Percentiles rank a stretch among this genome's conserved stretches.
These are phyloP conservation scores for Halyomorpha halys DNA, from an alignment of 1,140 invertebrate species.

Conservation along the genomic window DNA sequence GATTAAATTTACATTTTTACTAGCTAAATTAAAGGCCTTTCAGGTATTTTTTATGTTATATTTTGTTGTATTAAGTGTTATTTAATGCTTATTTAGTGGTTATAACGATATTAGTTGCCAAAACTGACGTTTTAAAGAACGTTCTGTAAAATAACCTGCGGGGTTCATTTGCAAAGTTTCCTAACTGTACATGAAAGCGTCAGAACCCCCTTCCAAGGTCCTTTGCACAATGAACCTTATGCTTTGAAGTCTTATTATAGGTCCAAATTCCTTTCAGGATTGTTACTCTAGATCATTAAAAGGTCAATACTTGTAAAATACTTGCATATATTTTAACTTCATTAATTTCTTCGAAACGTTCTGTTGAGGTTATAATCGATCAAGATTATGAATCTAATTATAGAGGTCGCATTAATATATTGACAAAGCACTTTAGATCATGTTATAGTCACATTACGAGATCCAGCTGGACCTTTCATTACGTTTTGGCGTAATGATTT, in stretches of 20 bases:
- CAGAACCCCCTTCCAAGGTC: constrained; percentile 19
- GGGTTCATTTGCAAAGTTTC: constrained; percentile 9
- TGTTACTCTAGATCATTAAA: no score
- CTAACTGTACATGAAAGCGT: constrained; percentile 14
- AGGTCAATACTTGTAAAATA: no score
- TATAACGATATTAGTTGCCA: no score
- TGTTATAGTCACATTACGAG: background rate
- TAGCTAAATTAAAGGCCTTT: no score
- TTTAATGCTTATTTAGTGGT: no score
- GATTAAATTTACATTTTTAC: background rate
- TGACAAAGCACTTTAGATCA: constrained; percentile 1
- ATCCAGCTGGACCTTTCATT: no score
- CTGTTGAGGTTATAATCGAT: constrained; percentile 13
- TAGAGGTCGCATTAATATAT: background rate
- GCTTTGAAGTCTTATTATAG: constrained; percentile 15
- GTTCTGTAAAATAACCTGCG: constrained; percentile 2
- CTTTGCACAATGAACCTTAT: constrained; percentile 17
- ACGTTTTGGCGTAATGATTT: no score
- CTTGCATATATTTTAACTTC: no score
- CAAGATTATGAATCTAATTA: constrained; percentile 1
- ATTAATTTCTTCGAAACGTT: background rate
- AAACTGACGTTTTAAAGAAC: background rate
- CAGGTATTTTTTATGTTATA: no score
- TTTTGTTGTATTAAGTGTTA: no score
- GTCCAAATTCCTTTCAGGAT: constrained; percentile 8